Percentiles rank a stretch among this genome's conserved stretches.
Conservation (phyloP, 2,888 invertebrate genomes). For the Sycophila texana region DNA sequence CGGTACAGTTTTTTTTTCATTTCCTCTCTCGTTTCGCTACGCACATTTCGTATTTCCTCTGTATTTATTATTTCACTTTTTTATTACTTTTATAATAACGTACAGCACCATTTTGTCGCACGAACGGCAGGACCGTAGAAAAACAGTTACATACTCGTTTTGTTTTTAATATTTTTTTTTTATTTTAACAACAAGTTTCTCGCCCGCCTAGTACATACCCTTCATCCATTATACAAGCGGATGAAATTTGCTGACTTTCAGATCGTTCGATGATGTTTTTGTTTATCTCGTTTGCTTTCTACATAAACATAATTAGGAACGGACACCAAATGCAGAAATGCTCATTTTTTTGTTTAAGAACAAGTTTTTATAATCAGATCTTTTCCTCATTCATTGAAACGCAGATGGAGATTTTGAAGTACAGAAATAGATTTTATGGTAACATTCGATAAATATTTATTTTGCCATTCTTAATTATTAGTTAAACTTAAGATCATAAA, state of each 20-base stretch:
- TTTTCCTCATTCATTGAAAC: too few relatives aligned
- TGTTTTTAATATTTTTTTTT: constrained; percentile 34
- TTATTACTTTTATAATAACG: constrained; percentile 41
- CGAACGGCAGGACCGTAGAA: constrained; percentile 45
- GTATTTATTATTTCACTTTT: constrained; percentile 24
- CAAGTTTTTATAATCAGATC: background rate
- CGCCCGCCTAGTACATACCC: constrained; percentile 20
- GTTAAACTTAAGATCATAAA: too few relatives aligned
- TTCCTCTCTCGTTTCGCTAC: background rate
- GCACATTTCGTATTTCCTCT: constrained; percentile 21
- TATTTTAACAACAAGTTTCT: constrained; percentile 15
- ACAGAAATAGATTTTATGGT: too few relatives aligned
- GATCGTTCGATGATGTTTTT: constrained; percentile 29
- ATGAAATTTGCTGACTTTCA: constrained; percentile 25
- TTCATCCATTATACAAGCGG: constrained; percentile 15
- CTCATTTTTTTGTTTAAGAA: constrained; percentile 26
- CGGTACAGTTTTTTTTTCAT: background rate
- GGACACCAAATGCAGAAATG: constrained; percentile 33
- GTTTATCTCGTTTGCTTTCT: constrained; percentile 26
- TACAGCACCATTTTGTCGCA: constrained; percentile 52
- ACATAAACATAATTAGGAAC: constrained; percentile 55
- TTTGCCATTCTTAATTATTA: too few relatives aligned
- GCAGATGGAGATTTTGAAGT: too few relatives aligned
- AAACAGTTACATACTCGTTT: constrained; percentile 37
- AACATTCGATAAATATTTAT: too few relatives aligned